Evolutionary conservation across 2,797 vertebrate genomes (phyloP).

Genomic region (Bovichtus diacanthus): DNA sequence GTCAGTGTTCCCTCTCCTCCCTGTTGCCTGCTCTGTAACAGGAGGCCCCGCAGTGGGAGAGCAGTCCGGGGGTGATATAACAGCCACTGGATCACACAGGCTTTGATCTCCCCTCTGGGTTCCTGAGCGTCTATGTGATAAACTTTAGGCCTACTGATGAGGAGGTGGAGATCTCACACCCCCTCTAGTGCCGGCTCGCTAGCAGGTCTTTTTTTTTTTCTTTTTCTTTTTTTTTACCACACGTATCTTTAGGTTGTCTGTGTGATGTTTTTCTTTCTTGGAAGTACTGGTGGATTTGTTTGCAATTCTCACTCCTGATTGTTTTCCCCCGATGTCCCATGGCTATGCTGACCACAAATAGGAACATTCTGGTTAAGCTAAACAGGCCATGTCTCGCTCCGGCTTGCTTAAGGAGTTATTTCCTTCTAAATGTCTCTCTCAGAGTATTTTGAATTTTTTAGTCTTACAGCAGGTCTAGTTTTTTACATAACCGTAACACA

Average conservation of each 20-base stretch:
- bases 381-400: background rate
- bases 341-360: background rate
- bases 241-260: slow-evolving; percentile 30
- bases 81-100: slow-evolving; percentile 74
- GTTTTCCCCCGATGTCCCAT: background rate
- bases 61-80: slow-evolving; percentile 68
- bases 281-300: background rate
- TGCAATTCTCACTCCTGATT: background rate
- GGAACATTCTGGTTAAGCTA: slow-evolving; percentile 1
- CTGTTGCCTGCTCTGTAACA: slow-evolving; percentile 38
- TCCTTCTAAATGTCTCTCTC: slow-evolving; percentile 32
- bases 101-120: slow-evolving; percentile 76
- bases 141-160: slow-evolving; percentile 71
- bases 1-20: slow-evolving; percentile 47
- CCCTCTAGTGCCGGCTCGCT: slow-evolving; percentile 48
- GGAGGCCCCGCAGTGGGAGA: slow-evolving; percentile 67
- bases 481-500: slow-evolving; percentile 65
- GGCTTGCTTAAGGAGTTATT: slow-evolving; percentile 12
- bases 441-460: slow-evolving; percentile 12
- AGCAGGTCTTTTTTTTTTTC: slow-evolving; percentile 28
- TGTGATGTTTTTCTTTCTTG: background rate
- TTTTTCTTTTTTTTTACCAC: slow-evolving; percentile 11
- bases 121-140: slow-evolving; percentile 59
- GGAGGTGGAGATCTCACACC: slow-evolving; percentile 61
- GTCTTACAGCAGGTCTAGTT: slow-evolving; percentile 40